A percentile compares a stretch with the other conserved stretches of the same genome.
phyloP scores from a whole-genome alignment of 2,888 invertebrate genomes.

The Abscondita cerata region DNA sequence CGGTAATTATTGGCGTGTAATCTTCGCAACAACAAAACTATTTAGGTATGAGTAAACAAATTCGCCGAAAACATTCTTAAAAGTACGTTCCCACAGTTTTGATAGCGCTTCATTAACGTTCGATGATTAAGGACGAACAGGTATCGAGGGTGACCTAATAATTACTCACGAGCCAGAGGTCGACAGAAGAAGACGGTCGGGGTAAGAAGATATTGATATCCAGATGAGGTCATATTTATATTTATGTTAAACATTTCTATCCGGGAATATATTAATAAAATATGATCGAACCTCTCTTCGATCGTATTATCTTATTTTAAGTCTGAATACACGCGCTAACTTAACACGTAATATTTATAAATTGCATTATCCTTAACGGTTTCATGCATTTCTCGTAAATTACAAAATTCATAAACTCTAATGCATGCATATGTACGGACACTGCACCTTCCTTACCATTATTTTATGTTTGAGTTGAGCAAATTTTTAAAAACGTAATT shows the following conservation, averaged over 20 bases:
- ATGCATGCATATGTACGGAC: constrained; percentile 4
- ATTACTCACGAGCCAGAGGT: constrained; percentile 39
- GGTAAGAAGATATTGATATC: constrained; percentile 21
- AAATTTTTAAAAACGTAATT: constrained; percentile 22
- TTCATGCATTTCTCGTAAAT: constrained; percentile 14
- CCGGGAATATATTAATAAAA: constrained; percentile 6
- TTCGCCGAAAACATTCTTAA: constrained; percentile 23
- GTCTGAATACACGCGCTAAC: background rate
- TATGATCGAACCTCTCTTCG: constrained; percentile 5
- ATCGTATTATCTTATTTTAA: constrained; percentile 11
- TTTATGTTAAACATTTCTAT: background rate
- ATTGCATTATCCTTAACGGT: constrained; percentile 17
- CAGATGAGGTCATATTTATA: constrained; percentile 9
- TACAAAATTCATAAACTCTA: constrained; percentile 16
- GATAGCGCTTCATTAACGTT: constrained; percentile 18
- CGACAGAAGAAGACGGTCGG: constrained; percentile 20
- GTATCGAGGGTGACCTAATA: constrained; percentile 40
- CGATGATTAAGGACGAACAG: constrained; percentile 32
- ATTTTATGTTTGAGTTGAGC: constrained; percentile 24
- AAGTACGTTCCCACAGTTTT: constrained; percentile 17
- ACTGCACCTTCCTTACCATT: constrained; percentile 22
- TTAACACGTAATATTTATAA: constrained; percentile 7
- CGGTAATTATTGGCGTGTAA: too few species aligned
- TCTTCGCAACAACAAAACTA: background rate
- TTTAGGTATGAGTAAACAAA: constrained; percentile 26